A percentile compares a stretch with the other conserved stretches of the same genome.
These are phyloP conservation scores for Rhodinocichla rosea DNA, from an alignment of 2,113 vertebrate genomes.

Conservation along the genomic window DNA sequence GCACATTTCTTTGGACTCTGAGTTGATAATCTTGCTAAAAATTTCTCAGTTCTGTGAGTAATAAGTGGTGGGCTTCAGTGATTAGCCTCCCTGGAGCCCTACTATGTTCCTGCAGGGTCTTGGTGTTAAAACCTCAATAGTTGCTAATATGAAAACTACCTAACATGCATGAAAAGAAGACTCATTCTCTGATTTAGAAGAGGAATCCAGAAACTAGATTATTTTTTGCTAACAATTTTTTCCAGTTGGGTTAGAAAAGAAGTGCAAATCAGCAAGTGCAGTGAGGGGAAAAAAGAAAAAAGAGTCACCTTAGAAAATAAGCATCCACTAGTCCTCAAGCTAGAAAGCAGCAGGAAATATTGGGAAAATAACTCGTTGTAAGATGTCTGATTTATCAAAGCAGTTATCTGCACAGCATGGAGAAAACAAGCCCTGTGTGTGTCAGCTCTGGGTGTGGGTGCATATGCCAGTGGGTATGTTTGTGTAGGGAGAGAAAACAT, in stretches of 20 bases:
- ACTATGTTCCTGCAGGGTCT: not conserved
- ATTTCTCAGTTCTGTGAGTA: conserved; percentile 45
- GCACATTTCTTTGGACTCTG: conserved; percentile 23
- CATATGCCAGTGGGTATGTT: not conserved
- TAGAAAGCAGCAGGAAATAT: conserved; percentile 31
- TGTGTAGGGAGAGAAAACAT: conserved; percentile 9
- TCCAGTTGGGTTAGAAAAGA: not conserved
- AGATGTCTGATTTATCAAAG: conserved; percentile 46
- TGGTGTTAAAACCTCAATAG: not conserved
- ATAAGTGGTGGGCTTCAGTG: conserved; percentile 20
- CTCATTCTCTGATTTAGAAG: not conserved
- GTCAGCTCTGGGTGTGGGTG: not conserved
- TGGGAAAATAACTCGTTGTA: conserved; percentile 37
- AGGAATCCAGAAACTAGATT: not conserved
- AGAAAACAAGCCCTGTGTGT: not conserved
- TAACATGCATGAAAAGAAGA: not conserved
- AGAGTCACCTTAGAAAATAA: conserved; percentile 52
- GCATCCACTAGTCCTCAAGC: conserved; percentile 31
- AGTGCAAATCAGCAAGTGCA: conserved; percentile 9
- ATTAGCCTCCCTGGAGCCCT: not conserved
- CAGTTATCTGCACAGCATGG: conserved; percentile 18
- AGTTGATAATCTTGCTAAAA: conserved; percentile 57
- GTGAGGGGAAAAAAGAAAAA: not conserved
- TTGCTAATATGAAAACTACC: not conserved
- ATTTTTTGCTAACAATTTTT: not conserved